Conservation (phyloP, 1,140 invertebrate species). For the Leptopilina boulardi region DNA sequence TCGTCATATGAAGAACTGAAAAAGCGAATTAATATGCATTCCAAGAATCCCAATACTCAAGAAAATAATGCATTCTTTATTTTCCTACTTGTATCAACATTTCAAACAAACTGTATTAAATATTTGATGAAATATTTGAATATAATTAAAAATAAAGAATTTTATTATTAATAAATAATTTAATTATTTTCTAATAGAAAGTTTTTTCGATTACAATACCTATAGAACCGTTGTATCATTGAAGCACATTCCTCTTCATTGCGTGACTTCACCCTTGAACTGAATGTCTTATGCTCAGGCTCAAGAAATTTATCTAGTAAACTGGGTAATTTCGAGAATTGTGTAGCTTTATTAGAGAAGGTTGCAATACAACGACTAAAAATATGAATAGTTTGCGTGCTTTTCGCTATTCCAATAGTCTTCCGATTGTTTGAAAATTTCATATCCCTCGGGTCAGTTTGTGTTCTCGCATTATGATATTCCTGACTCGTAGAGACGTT, state of each 20-base stretch:
- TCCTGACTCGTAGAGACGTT: conserved; percentile 76
- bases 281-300: conserved; percentile 42
- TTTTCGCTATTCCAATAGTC: conserved; percentile 38
- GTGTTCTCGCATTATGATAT: conserved; percentile 80
- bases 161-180: too few relatives aligned
- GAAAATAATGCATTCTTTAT: too few relatives aligned
- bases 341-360: conserved; percentile 53
- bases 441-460: conserved; percentile 70
- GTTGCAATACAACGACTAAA: conserved; percentile 29
- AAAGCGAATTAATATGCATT: too few relatives aligned
- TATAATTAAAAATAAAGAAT: too few relatives aligned
- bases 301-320: conserved; percentile 59
- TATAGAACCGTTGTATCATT: conserved; percentile 71
- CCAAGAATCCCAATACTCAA: too few relatives aligned
- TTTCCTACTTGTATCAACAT: too few relatives aligned
- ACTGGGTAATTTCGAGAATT: conserved; percentile 55
- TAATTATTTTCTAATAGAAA: too few relatives aligned
- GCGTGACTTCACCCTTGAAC: conserved; percentile 37
- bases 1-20: too few relatives aligned
- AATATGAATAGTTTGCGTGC: conserved; percentile 10
- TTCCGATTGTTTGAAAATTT: conserved; percentile 25
- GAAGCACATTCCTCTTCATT: conserved; percentile 53
- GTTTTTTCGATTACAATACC: conserved; percentile 49
- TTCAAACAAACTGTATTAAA: too few relatives aligned
- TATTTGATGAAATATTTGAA: too few relatives aligned